A percentile compares a stretch with the other conserved stretches of the same genome.
These are phyloP conservation scores for Drosophila anceps DNA, from an alignment of 2,888 invertebrate genomes.

Conservation along the genomic window DNA sequence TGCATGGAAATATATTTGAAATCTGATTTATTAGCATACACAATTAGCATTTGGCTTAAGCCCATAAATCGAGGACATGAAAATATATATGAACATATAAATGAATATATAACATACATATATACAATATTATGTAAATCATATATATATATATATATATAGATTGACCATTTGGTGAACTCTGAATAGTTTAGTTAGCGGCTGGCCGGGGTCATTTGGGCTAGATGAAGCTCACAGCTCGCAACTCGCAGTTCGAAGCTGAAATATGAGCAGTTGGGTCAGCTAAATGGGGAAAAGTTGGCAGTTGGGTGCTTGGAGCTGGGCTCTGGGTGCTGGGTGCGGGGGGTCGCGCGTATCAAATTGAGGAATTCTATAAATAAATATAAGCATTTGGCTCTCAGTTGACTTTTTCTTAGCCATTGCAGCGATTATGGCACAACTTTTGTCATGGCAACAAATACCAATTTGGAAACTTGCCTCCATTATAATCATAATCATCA, in stretches of 20 bases:
- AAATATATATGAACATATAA: slow-evolving; percentile 14
- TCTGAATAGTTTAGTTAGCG: slow-evolving; percentile 19
- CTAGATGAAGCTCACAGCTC: not conserved
- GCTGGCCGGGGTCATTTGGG: slow-evolving; percentile 5
- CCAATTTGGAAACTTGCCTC: slow-evolving; percentile 47
- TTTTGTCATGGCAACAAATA: slow-evolving; percentile 67
- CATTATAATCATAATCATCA: slow-evolving; percentile 47
- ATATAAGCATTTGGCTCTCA: slow-evolving; percentile 41
- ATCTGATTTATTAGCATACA: slow-evolving; percentile 65
- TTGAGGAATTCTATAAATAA: slow-evolving; percentile 59
- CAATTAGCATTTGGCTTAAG: slow-evolving; percentile 64
- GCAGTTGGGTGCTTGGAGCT: not conserved
- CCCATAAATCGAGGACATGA: slow-evolving; percentile 53
- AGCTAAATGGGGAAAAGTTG: not conserved
- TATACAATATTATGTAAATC: slow-evolving; percentile 1
- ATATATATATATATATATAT: not conserved
- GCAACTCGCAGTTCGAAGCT: not conserved
- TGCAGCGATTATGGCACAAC: slow-evolving; percentile 59
- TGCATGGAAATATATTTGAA: slow-evolving; percentile 34
- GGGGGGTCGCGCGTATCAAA: slow-evolving; percentile 9
- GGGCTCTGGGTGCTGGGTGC: too few relatives aligned
- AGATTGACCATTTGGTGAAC: slow-evolving; percentile 7
- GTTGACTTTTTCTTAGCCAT: slow-evolving; percentile 38
- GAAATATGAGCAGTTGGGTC: not conserved
- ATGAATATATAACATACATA: not conserved